Conservation (phyloP, 1,140 invertebrate genomes). For the Mya arenaria region DNA sequence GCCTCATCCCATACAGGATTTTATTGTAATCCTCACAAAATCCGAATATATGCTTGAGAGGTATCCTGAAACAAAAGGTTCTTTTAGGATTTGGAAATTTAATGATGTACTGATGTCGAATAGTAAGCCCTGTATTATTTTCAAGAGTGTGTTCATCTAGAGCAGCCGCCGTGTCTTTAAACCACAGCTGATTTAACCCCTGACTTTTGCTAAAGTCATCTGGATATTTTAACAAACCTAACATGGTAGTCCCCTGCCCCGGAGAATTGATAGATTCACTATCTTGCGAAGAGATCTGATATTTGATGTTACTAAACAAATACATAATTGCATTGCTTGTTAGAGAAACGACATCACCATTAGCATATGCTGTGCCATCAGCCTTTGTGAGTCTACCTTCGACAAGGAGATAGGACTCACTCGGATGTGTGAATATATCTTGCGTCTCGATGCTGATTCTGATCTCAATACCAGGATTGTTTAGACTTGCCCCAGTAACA, state of each 20-base stretch:
- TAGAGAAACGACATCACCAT: neutral
- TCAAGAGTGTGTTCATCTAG: neutral
- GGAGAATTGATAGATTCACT: neutral
- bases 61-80: constrained; percentile 1
- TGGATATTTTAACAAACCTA: neutral
- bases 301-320: neutral
- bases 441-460: neutral
- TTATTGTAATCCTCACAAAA: neutral
- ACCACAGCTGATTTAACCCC: neutral
- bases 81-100: neutral
- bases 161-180: constrained; percentile 11
- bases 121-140: neutral
- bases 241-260: constrained; percentile 4
- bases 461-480: neutral
- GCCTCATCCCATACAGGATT: neutral
- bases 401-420: neutral
- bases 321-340: constrained; percentile 4
- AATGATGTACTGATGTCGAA: neutral
- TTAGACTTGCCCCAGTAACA: neutral
- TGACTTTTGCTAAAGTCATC: neutral
- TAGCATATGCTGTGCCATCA: neutral
- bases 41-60: neutral
- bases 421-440: neutral
- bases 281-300: neutral
- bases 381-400: neutral